These are phyloP conservation scores for Polymixis lichenea DNA, from an alignment of 2,888 invertebrate species.

Conservation along the genomic window DNA sequence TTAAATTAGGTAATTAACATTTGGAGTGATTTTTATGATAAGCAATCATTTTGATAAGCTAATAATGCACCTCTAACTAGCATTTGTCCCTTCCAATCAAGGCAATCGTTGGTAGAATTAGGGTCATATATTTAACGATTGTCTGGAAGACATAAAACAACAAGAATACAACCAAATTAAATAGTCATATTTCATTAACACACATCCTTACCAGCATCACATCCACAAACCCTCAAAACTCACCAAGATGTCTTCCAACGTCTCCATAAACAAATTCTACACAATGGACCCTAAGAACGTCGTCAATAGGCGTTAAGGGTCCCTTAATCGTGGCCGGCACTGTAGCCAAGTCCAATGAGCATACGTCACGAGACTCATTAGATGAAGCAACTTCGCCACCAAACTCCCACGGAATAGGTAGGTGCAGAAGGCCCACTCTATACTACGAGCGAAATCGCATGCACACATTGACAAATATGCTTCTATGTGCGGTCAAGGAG, in stretches of 20 bases:
- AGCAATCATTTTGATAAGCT: neutral
- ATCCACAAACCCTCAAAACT: neutral
- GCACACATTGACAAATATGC: neutral
- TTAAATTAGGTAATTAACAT: neutral
- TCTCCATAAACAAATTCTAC: slow-evolving; percentile 40
- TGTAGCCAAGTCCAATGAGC: slow-evolving; percentile 65
- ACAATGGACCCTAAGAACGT: slow-evolving; percentile 45
- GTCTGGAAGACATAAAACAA: neutral
- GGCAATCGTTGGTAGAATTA: neutral
- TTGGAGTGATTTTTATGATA: neutral
- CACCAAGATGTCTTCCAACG: neutral
- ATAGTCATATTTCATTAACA: neutral
- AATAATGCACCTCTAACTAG: neutral
- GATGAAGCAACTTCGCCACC: slow-evolving; percentile 48
- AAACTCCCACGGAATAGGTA: neutral
- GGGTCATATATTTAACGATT: neutral
- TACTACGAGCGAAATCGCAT: neutral
- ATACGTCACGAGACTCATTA: slow-evolving; percentile 65
- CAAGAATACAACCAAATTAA: neutral
- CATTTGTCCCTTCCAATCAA: neutral
- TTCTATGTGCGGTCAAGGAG: neutral
- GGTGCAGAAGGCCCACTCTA: slow-evolving; percentile 2
- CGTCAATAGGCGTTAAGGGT: slow-evolving; percentile 60
- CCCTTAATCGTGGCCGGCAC: slow-evolving; percentile 55
- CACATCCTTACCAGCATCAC: neutral